A percentile compares a stretch with the other conserved stretches of the same genome.
Conservation (phyloP, 37 sponge, comb jelly and placozoan genomes). For the Axinella damicornis region DNA sequence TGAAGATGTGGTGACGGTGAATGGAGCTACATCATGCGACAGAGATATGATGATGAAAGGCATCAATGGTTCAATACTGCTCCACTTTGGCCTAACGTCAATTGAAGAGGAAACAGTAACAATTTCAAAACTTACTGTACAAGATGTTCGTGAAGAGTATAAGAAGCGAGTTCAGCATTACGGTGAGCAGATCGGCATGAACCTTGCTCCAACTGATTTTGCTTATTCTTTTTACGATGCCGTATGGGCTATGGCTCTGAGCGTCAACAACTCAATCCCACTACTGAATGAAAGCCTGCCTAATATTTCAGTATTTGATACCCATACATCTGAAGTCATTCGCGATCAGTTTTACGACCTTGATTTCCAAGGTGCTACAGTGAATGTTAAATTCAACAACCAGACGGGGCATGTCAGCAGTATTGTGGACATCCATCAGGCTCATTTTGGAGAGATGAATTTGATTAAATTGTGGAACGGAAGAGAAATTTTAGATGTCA, state of each 20-base stretch:
- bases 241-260: constrained; percentile 45
- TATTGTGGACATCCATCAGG: not conserved
- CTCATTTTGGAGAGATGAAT: not conserved
- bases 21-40: too few species aligned
- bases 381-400: not conserved
- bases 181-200: not conserved
- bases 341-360: not conserved
- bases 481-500: not conserved
- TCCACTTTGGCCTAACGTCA: not conserved
- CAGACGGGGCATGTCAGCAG: not conserved
- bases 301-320: too few species aligned
- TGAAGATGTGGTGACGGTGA: not conserved
- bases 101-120: not conserved
- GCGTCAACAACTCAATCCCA: not conserved
- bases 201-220: not conserved
- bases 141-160: constrained; percentile 2
- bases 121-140: not conserved
- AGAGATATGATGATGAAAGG: constrained; percentile 9
- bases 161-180: not conserved
- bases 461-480: not conserved
- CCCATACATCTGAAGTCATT: too few species aligned
- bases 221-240: constrained; percentile 38
- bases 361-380: not conserved
- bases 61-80: constrained; percentile 17
- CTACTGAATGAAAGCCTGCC: not conserved